Conservation (phyloP, 2,888 invertebrate species). For the Stegana nigrithorax region DNA sequence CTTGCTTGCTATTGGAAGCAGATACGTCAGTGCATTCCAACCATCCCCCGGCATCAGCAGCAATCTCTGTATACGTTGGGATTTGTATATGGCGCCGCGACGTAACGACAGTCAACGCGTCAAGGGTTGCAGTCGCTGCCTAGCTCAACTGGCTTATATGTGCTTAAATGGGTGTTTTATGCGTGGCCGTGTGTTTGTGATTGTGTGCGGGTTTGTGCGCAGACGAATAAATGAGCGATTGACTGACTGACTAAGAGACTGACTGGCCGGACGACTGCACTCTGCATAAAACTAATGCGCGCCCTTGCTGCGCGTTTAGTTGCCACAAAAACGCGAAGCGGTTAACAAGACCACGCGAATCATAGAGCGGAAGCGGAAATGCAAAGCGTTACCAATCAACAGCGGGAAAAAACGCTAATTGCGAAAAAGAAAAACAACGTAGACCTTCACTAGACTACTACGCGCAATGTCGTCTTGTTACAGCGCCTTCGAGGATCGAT, state of each 20-base stretch:
- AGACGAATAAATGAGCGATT: not conserved
- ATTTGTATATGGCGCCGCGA: constrained; percentile 64
- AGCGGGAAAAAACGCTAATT: constrained; percentile 4
- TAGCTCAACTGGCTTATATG: constrained; percentile 14
- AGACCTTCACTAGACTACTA: not conserved
- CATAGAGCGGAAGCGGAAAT: constrained; percentile 10
- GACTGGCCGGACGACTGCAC: not conserved
- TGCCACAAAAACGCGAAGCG: constrained; percentile 64
- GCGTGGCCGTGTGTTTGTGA: constrained; percentile 22
- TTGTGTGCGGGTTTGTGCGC: constrained; percentile 20
- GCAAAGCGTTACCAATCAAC: constrained; percentile 5
- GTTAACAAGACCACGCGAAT: constrained; percentile 40
- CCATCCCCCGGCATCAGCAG: constrained; percentile 53
- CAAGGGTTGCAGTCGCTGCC: constrained; percentile 60
- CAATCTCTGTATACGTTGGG: constrained; percentile 36
- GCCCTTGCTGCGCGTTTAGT: constrained; percentile 62
- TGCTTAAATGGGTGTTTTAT: constrained; percentile 12
- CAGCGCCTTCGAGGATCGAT: constrained; percentile 32
- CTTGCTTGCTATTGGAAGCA: not conserved
- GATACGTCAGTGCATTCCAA: constrained; percentile 31
- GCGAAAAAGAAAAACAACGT: not conserved
- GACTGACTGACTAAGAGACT: constrained; percentile 3
- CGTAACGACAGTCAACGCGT: constrained; percentile 61
- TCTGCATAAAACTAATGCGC: constrained; percentile 63
- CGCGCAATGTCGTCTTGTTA: constrained; percentile 65